Evolutionary conservation across 1,140 invertebrate species (phyloP), one percentile per base, ranked within the genome.

Genomic region (Asobara japonica): DNA sequence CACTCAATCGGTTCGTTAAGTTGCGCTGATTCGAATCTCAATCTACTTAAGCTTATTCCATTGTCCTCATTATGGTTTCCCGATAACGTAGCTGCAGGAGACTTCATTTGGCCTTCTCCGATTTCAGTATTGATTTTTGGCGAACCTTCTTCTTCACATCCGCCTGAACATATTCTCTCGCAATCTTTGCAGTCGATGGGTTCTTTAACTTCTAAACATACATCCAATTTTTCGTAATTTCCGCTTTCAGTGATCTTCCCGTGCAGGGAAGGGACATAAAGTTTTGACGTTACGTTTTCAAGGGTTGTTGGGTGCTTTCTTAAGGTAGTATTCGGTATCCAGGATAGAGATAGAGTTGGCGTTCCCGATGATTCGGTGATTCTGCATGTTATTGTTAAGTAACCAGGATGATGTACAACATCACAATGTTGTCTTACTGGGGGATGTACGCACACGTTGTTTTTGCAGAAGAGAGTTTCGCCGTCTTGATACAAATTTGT

Each of bases 381-480:
- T 81, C 91, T 96, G 73, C 91, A 95, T 16, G 92, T 93, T 5
- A 98, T 91, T 4, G 95, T 96, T 75, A 98, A 87, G 81, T 98
- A 98, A 0, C 97, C 96, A 3, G 96, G 96, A 86, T 96, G 93
- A 80, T 98, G 96, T 1, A 95, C 89, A 22, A 94, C 91, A 74
- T 96, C 94, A 30, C 92, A 91, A 76, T 95, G 93, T 77, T 93
- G 92, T 16, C 94, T 89, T 10, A 94, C 89, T 16, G 95, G 94
- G 1, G 96, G 96, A 89, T 98, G 97, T 22, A 98, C 96, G 86
- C 97, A 98, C 8, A 98, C 96, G 87, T 98, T 98, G 83, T 98
- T 98, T 83, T 95, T 94, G 83, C 94, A 95, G 81, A 95, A 96
- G 6, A 95, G 87, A 69, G 94, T 91, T 89, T 96, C 94, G 75